phyloP scores from a whole-genome alignment of 2,888 invertebrate genomes.

The Apodemia duryi region DNA sequence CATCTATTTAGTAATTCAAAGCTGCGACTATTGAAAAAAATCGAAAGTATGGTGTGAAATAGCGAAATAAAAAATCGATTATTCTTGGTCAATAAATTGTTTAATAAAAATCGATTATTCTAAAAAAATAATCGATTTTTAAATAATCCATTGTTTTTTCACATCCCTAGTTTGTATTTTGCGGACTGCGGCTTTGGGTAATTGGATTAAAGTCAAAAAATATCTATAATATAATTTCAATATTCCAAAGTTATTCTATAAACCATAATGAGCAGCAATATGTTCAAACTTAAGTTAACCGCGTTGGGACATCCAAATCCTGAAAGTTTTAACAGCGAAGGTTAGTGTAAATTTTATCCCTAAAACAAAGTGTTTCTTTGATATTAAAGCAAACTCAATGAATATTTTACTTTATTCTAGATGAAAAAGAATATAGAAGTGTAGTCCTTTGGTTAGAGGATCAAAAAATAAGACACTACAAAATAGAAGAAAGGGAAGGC shows the following conservation, averaged over 20 bases:
- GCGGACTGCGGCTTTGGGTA: no score
- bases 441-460: constrained; percentile 95
- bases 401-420: constrained; percentile 69
- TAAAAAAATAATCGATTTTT: no score
- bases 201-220: constrained; percentile 82
- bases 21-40: no score
- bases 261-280: constrained; percentile 55
- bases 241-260: constrained; percentile 68
- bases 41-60: no score
- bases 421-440: constrained; percentile 88
- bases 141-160: no score
- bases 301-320: constrained; percentile 89
- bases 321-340: constrained; percentile 83
- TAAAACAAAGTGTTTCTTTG: neutral
- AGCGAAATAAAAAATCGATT: no score
- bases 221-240: constrained; percentile 82
- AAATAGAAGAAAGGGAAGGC: constrained; percentile 87
- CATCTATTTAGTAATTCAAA: no score
- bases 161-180: no score
- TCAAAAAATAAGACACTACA: constrained; percentile 93
- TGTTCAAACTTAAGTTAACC: constrained; percentile 88
- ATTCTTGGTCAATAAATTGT: no score
- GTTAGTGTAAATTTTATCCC: constrained; percentile 55
- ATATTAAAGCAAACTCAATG: neutral
- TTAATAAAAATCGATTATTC: no score